Evolutionary conservation across 64 coral and sea anemone species (phyloP).

Genomic region (Pocillopora damicornis): DNA sequence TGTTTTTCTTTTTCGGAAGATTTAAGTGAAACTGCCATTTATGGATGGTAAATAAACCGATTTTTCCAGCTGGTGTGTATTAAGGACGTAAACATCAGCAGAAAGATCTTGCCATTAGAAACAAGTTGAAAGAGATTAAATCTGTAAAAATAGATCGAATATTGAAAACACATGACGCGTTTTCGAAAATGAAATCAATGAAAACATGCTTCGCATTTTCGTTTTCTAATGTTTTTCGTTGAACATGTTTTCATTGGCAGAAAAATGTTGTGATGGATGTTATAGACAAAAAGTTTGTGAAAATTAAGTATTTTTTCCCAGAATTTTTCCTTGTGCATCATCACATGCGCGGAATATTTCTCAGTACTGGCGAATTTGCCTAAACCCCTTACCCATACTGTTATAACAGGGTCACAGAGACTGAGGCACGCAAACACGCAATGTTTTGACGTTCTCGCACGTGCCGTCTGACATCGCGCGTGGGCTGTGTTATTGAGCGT

Average conservation of each 20-base stretch:
- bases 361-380: neutral
- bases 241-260: neutral
- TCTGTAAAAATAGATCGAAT: neutral
- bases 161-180: neutral
- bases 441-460: neutral
- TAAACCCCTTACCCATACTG: no score
- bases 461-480: neutral
- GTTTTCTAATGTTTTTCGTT: neutral
- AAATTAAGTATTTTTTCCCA: no score
- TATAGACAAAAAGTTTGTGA: neutral
- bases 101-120: slow-evolving; percentile 14
- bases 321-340: no score
- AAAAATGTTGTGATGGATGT: neutral
- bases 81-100: slow-evolving; percentile 12
- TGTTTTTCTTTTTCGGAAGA: slow-evolving; percentile 26
- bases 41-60: slow-evolving; percentile 28
- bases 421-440: neutral
- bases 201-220: neutral
- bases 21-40: slow-evolving; percentile 28
- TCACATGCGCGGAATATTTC: neutral
- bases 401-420: neutral
- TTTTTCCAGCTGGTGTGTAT: slow-evolving; percentile 29
- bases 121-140: slow-evolving; percentile 1
- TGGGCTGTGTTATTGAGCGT: neutral
- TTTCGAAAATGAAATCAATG: neutral